Base-by-base conservation (phyloP, 2,888 invertebrate species). In the Orthonevra nobilis region DNA sequence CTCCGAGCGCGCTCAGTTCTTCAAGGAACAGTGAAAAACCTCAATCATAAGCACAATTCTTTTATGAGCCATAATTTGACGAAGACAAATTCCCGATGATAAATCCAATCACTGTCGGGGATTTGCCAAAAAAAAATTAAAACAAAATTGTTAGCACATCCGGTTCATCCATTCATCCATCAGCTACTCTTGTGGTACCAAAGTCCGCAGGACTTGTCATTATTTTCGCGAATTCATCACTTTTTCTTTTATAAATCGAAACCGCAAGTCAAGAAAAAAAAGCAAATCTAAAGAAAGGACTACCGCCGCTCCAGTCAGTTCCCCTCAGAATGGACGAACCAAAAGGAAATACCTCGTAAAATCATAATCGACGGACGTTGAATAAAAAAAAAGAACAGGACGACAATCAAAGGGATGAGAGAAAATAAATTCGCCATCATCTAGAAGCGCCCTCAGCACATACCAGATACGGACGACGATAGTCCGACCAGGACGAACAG, bases 271-370 rank as follows among this genome's bases (percentile, higher is more conserved):
- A 42, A 26, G 30, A 42, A 15, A 15, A 28, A 9, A 26, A 36
- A 15, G n/a, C 9, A 9, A 26, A 20, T 19, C n/a, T 30, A 52
- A 46, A 46, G n/a, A n/a, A n/a, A n/a, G n/a, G n/a, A n/a, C n/a
- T n/a, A n/a, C n/a, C n/a, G n/a, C n/a, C n/a, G n/a, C n/a, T n/a
- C n/a, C n/a, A n/a, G n/a, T n/a, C n/a, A n/a, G n/a, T n/a, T n/a
- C n/a, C n/a, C n/a, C 42, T 7, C 32, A 14, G 32, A 19, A 26
- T 15, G 38, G 32, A 56, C 69, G 23, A 42, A 69, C 63, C 34
- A 50, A 50, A 52, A 64, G 58, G 58, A 70, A 64, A 70, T 69
- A 42, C 38, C 50, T 77, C 75, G 50, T 77, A 69, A 70, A 77
- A 64, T 64, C 50, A 70, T 58, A 70, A 77, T 77, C 66, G 66